These are phyloP conservation scores for Augochlorella aurata DNA, from an alignment of 2,888 invertebrate species.

Conservation along the genomic window DNA sequence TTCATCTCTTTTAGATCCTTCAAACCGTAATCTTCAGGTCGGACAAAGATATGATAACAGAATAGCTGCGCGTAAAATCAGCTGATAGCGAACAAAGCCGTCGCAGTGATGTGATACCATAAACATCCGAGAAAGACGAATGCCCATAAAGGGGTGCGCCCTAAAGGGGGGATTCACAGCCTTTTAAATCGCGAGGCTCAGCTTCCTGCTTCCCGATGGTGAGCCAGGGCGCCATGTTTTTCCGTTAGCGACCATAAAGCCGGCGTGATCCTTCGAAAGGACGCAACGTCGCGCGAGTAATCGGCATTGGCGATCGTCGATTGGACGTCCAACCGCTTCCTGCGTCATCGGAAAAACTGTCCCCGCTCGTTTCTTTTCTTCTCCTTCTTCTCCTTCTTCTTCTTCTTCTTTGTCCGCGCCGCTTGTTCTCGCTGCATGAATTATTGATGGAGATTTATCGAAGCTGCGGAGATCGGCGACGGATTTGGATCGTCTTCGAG, in stretches of 20 bases:
- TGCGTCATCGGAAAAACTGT: background rate
- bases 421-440: conserved; percentile 49
- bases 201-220: conserved; percentile 36
- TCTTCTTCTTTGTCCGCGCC: conserved; percentile 10
- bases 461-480: conserved; percentile 15
- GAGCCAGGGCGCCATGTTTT: conserved; percentile 15
- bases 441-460: conserved; percentile 59
- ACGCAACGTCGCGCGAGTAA: conserved; percentile 20
- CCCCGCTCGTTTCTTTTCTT: too few relatives aligned
- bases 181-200: background rate
- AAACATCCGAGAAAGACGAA: background rate
- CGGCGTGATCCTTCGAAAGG: background rate
- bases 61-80: too few relatives aligned
- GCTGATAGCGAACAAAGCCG: too few relatives aligned
- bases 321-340: conserved; percentile 2
- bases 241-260: conserved; percentile 14
- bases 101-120: background rate
- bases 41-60: too few relatives aligned
- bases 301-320: conserved; percentile 18
- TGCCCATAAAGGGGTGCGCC: background rate
- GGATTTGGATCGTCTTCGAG: conserved; percentile 52
- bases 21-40: too few relatives aligned
- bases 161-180: background rate
- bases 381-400: background rate
- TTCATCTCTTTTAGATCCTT: too few relatives aligned